Conservation (phyloP, 2,113 vertebrate genomes). For the Choloepus hoffmanni region DNA sequence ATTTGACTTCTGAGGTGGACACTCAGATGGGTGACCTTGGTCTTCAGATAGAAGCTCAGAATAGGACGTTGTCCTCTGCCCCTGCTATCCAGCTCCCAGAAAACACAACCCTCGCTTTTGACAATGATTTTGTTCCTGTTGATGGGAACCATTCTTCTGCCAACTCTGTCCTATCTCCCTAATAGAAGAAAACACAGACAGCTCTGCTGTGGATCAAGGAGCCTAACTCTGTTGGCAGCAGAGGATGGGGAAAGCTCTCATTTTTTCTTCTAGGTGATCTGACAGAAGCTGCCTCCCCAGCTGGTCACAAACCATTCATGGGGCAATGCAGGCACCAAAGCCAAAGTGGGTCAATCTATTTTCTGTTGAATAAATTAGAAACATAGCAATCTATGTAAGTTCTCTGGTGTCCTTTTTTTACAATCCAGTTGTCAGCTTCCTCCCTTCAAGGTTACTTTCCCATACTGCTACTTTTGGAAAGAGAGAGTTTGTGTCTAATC, state of each 20-base stretch:
- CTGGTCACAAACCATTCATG: neutral
- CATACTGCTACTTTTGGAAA: neutral
- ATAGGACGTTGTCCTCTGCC: neutral
- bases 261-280: neutral
- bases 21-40: neutral
- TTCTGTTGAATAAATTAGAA: constrained; percentile 66
- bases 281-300: neutral
- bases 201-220: neutral
- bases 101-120: neutral
- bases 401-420: neutral
- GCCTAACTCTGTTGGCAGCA: neutral
- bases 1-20: neutral
- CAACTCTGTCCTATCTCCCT: neutral
- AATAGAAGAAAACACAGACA: neutral
- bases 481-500: neutral
- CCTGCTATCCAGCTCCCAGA: neutral
- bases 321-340: neutral
- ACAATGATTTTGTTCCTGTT: neutral
- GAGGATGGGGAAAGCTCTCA: neutral
- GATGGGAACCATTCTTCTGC: neutral
- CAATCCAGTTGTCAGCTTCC: neutral
- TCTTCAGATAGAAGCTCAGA: neutral
- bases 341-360: neutral
- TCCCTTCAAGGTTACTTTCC: neutral
- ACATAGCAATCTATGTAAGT: neutral